Conservation (phyloP, 2,888 invertebrate species). For the Eutolmus rufibarbis region DNA sequence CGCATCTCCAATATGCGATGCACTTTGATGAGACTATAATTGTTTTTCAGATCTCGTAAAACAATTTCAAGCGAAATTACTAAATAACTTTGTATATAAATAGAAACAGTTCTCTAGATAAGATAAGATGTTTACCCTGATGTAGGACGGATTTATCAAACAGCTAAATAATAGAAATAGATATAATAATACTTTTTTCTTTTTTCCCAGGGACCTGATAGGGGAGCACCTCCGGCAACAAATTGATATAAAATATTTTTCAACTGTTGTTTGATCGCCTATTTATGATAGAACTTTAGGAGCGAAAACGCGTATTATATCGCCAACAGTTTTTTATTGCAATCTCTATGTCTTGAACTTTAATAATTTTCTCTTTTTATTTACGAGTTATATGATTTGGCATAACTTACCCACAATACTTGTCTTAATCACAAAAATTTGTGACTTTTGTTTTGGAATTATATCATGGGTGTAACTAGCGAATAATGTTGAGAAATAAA, state of each 20-base stretch:
- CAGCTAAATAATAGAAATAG: neutral
- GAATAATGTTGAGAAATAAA: neutral
- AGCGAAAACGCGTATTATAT: neutral
- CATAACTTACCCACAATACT: neutral
- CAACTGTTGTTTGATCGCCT: neutral
- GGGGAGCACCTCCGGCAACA: constrained; percentile 24
- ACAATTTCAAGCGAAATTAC: neutral
- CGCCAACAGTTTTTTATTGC: neutral
- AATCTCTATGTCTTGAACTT: neutral
- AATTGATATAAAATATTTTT: constrained; percentile 7
- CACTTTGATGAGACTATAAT: neutral
- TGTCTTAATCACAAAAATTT: neutral
- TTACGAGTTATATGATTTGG: neutral
- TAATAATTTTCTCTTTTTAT: neutral
- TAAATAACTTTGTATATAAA: neutral
- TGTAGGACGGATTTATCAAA: neutral
- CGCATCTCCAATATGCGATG: neutral
- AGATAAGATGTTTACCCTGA: neutral
- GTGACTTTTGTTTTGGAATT: neutral
- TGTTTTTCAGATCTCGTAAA: neutral
- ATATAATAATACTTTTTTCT: neutral
- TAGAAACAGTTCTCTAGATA: neutral
- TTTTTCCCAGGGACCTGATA: neutral
- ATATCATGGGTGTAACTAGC: neutral
- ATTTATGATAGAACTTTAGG: neutral